These are phyloP conservation scores for Caloenas nicobarica DNA, from an alignment of 2,113 vertebrate genomes.

Conservation along the genomic window DNA sequence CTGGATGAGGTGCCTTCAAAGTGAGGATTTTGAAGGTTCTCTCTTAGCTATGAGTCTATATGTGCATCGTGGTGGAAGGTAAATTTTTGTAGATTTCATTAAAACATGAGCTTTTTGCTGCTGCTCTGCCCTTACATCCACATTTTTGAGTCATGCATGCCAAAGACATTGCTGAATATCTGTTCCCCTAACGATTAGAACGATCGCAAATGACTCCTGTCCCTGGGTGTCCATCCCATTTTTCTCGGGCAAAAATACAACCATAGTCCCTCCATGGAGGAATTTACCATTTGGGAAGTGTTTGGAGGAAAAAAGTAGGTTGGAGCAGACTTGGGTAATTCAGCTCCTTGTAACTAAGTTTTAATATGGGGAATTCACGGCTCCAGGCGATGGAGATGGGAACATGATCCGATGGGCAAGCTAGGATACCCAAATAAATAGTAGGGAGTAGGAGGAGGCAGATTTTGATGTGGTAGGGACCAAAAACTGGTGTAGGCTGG, in stretches of 20 bases:
- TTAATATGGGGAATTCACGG: not conserved
- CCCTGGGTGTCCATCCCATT: not conserved
- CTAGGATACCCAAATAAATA: not conserved
- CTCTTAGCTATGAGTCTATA: not conserved
- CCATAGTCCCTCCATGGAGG: accelerated
- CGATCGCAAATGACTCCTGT: not conserved
- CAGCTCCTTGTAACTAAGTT: not conserved
- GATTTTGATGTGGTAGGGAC: not conserved
- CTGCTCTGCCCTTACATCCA: not conserved
- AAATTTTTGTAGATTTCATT: not conserved
- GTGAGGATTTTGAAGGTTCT: not conserved
- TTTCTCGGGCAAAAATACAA: not conserved
- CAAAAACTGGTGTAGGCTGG: not conserved
- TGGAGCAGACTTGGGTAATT: not conserved
- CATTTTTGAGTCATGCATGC: not conserved
- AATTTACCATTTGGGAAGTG: not conserved
- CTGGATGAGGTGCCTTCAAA: not conserved
- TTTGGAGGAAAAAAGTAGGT: not conserved
- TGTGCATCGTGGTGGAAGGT: not conserved
- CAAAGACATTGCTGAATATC: not conserved
- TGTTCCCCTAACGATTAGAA: accelerated
- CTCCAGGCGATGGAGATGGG: not conserved
- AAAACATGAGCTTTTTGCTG: not conserved
- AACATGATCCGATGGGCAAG: not conserved
- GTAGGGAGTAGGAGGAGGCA: not conserved